These are phyloP conservation scores for Chinchilla lanigera DNA, from an alignment of 2,113 vertebrate genomes.

Conservation along the genomic window DNA sequence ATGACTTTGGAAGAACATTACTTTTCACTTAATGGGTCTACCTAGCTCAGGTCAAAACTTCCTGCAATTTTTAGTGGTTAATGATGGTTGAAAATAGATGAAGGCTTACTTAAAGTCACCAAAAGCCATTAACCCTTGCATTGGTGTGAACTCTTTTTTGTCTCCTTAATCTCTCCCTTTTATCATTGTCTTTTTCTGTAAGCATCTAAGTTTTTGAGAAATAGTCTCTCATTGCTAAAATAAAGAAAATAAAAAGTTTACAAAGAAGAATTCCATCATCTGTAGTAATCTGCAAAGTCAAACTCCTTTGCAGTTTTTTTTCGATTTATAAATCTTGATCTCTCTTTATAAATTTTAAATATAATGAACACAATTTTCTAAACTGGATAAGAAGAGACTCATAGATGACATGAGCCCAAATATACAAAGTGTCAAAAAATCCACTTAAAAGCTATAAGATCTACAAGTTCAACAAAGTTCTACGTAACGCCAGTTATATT, in stretches of 20 bases:
- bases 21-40: background rate
- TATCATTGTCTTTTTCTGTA: background rate
- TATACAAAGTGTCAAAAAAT: background rate
- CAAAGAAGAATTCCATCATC: background rate
- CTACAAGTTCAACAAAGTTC: background rate
- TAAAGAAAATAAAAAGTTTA: background rate
- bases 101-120: background rate
- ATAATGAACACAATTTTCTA: background rate
- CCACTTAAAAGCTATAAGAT: background rate
- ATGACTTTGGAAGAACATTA: background rate
- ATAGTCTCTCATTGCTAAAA: slow-evolving; percentile 10
- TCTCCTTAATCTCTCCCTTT: background rate
- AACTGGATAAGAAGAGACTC: background rate
- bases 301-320: background rate
- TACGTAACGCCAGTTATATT: background rate
- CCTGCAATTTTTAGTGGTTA: background rate
- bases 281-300: background rate
- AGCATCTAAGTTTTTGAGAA: background rate
- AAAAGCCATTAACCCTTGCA: background rate
- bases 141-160: background rate
- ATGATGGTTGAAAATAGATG: background rate
- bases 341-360: background rate
- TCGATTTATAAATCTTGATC: background rate
- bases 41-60: background rate
- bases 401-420: background rate